Evolutionary conservation across 2,888 invertebrate species (phyloP), one percentile per base, ranked within the genome.

Genomic region (Coenonympha arcania): DNA sequence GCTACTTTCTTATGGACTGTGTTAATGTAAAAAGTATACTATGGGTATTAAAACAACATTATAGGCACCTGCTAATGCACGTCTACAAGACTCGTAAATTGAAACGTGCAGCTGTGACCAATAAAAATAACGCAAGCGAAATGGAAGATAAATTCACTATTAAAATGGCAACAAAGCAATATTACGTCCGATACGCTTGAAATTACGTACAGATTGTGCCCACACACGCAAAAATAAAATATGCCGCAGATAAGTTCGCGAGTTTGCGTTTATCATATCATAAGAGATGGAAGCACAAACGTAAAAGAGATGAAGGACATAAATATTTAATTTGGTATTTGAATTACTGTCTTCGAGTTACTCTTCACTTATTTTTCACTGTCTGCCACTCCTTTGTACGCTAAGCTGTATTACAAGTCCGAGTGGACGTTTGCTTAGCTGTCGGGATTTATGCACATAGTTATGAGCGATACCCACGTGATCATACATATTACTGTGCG

Each of bases 281-380:
- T 63, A 62, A 59, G 63, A 64, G 64, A 65, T 66, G 59, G 59
- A 65, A 63, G 62, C 59, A 63, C 65, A 66, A 65, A 68, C 64
- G 65, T 66, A 68, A 68, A 66, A 65, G 65, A 65, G 62, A 60
- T 59, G 55, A 53, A 44, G 57, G 56, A 58, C 66, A 78, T 78
- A 71, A 73, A 77, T 76, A 77, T 77, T 75, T 73, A 75, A 66
- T 66, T 63, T 60, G 42, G 61, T 65, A 69, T 74, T 73, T 72
- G 69, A 75, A 69, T 71, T 69, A 70, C 61, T 61, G 61, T 61
- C 66, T 65, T 59, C 63, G 66, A 62, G 66, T 66, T 63, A 60
- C 63, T 66, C 66, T 61, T 70, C 67, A 65, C 68, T 68, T 73
- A 74, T 79, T 76, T 77, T 74, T 76, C 73, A 76, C 74, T 65